Base-by-base conservation (phyloP, 2,797 vertebrate species). In the Ibycter americanus region DNA sequence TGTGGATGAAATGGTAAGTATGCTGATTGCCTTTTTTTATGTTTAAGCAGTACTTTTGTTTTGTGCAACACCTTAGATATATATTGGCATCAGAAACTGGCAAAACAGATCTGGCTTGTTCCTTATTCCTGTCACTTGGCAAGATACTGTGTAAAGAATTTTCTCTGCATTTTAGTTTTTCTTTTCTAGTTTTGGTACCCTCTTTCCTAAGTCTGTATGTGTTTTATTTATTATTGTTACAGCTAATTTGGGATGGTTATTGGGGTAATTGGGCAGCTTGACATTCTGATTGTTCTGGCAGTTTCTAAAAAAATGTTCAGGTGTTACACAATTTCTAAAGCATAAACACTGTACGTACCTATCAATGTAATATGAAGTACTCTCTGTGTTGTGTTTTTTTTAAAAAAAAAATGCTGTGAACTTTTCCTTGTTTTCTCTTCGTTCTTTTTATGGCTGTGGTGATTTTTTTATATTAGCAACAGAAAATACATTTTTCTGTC, bases 1-100 rank as follows among this genome's bases (percentile, higher is more conserved):
- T 97, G 90, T 99, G 98, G 99, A 99, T 81, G 98, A 99, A 56
- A 98, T 99, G 99, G 99, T 99, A 99, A 99, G 99, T 99, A 93
- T 97, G 38, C 78, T 42, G 40, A 95, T 91, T 97, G 87, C 90
- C 54, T 5, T 46, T 83, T 56, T 92, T 96, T 23, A 6, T 55
- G 68, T 77, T 95, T 77, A 90, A 90, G 31, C 70, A 79, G 62
- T 92, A 73, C 70, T 94, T 94, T 88, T 94, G 63, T 92, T 95
- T 94, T 93, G 51, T 91, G 80, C 74, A 58, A 61, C 40, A 46
- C 9, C 47, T 78, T 80, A 4, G 40, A 5, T 73, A 4, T 84
- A 22, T 65, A 46, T 93, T 93, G 66, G 81, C 76, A 55, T 94
- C 70, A 77, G 78, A 88, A 92, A 89, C 89, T 96, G 83, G 80